Conservation (phyloP, 1,140 invertebrate species). For the Drosophila trapezifrons region DNA sequence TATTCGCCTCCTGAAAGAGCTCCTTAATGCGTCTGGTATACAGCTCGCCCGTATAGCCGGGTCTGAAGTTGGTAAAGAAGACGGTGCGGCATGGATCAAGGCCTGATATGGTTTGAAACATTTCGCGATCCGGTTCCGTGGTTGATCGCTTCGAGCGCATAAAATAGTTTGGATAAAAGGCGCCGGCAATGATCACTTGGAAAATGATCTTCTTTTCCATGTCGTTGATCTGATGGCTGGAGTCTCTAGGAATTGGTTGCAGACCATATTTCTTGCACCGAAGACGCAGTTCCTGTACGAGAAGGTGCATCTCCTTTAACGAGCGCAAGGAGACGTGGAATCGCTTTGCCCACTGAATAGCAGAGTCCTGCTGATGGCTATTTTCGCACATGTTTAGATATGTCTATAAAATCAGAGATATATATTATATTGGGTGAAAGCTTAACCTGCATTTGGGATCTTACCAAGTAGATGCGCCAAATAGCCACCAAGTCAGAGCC, state of each 20-base stretch:
- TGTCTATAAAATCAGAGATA: conserved; percentile 11
- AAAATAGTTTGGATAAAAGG: conserved; percentile 97
- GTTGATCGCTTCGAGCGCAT: conserved; percentile 85
- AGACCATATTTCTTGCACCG: conserved; percentile 86
- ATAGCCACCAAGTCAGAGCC: conserved; percentile 94
- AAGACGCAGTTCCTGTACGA: conserved; percentile 88
- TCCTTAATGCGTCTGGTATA: conserved; percentile 88
- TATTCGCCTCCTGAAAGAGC: conserved; percentile 84
- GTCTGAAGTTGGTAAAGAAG: conserved; percentile 88
- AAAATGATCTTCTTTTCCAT: conserved; percentile 86
- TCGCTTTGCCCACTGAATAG: conserved; percentile 88
- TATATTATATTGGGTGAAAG: background rate
- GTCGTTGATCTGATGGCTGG: conserved; percentile 83
- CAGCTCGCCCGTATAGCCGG: conserved; percentile 89
- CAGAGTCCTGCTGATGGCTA: conserved; percentile 29
- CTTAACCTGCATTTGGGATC: background rate
- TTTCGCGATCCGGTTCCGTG: conserved; percentile 86
- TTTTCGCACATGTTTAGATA: conserved; percentile 58
- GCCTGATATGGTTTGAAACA: conserved; percentile 87
- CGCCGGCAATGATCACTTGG: conserved; percentile 88
- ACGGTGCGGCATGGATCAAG: conserved; percentile 91
- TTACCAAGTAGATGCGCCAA: conserved; percentile 91
- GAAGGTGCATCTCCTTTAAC: conserved; percentile 89
- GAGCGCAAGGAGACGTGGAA: conserved; percentile 90
- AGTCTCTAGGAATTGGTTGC: conserved; percentile 45